Base-by-base conservation (phyloP, 1,140 invertebrate genomes). In the Drosophila pallidifrons region DNA sequence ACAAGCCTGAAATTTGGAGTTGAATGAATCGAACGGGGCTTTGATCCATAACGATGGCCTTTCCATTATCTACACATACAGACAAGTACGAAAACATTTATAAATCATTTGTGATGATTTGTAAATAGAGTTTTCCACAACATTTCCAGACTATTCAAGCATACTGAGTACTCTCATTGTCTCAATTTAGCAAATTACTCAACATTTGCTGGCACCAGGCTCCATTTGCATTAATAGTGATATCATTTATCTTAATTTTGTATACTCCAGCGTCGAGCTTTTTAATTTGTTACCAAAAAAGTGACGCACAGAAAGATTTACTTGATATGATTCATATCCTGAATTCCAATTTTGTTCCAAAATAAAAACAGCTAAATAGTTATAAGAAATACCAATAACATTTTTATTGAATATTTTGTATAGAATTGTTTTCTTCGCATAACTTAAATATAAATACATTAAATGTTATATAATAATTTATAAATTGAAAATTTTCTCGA, bases 401-500 rank as follows among this genome's bases (percentile, higher is more conserved):
- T 8, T 64, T 52, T 63, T 5, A 45, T 77, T 75, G 16, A 8
- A 45, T 77, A 57, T 64, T 74, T 63, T 60, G 20, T 58, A 77
- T 65, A n/a, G 58, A 25, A 38, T 71, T 78, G 77, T 85, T 61
- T 68, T 61, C 32, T 68, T 63, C 63, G 55, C 38, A 70, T 75
- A 78, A 86, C 80, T 75, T 86, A 79, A 86, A 78, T 60, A 72
- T 81, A 75, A 87, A 79, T 79, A 79, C 70, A 77, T 78, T 82
- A 79, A 79, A 83, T 77, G 68, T 54, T 83, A 82, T 75, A 81
- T 85, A 85, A 85, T 78, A 85, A 77, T 85, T 80, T 86, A 74
- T 86, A 86, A 86, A 86, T 81, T 81, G 70, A 75, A 79, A 76
- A 87, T 69, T 61, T 75, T 79, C 79, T 87, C 58, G 75, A 59